Percentiles rank a stretch among this genome's conserved stretches.
phyloP scores from a whole-genome alignment of 2,113 vertebrate genomes.

The Thalassoma bifasciatum region DNA sequence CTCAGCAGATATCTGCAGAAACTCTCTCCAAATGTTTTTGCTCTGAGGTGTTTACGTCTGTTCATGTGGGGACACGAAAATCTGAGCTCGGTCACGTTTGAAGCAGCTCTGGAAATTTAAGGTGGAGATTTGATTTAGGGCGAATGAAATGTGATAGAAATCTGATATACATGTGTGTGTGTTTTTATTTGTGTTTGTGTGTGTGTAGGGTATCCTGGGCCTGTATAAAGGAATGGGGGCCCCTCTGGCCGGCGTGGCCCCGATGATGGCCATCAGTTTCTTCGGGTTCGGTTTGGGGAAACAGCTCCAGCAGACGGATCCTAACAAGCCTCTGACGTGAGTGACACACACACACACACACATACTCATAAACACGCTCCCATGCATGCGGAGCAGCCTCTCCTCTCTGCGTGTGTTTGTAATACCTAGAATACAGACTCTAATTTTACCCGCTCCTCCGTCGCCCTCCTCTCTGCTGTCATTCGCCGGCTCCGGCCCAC shows the following conservation, averaged over 20 bases:
- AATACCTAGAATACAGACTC: constrained; percentile 37
- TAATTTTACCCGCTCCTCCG: constrained; percentile 34
- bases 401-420: constrained; percentile 7
- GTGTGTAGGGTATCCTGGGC: constrained; percentile 78
- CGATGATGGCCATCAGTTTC: constrained; percentile 86
- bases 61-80: too few species aligned
- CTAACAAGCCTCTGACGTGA: constrained; percentile 69
- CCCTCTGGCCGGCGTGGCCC: constrained; percentile 80
- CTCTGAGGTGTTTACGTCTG: too few species aligned
- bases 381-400: not conserved
- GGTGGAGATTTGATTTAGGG: too few species aligned
- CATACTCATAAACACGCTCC: not conserved
- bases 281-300: constrained; percentile 85
- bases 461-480: constrained; percentile 12
- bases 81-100: too few species aligned
- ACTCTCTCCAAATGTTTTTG: too few species aligned
- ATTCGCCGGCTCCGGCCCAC: constrained; percentile 28
- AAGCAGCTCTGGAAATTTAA: too few species aligned
- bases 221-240: constrained; percentile 86
- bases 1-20: too few species aligned
- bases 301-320: constrained; percentile 79
- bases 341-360: constrained; percentile 41
- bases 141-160: too few species aligned
- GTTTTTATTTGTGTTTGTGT: constrained; percentile 39
- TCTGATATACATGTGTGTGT: not conserved